Evolutionary conservation across 2,888 invertebrate genomes (phyloP).

Genomic region (Mechanitis messenoides): DNA sequence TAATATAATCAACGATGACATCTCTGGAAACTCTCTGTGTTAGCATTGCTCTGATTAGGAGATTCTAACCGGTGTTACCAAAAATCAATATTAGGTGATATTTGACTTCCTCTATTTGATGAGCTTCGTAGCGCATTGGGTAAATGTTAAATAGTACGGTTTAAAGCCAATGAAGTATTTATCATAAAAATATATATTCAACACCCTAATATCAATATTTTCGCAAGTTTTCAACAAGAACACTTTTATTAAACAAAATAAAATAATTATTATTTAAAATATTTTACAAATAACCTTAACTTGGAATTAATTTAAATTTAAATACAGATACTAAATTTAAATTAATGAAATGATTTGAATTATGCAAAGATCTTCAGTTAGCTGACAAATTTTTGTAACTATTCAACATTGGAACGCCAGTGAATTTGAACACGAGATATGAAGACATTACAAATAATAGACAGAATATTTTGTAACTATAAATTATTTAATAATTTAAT

Average conservation of each 20-base stretch:
- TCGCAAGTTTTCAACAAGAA: too few relatives aligned
- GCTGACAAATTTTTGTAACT: constrained; percentile 37
- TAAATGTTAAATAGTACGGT: too few relatives aligned
- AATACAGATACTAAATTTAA: neutral
- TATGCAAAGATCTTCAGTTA: constrained; percentile 23
- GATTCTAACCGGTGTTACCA: constrained; percentile 2
- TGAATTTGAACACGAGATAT: neutral
- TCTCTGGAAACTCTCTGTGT: constrained; percentile 2
- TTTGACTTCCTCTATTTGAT: neutral
- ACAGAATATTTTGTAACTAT: too few relatives aligned
- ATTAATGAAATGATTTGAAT: neutral
- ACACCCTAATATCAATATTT: too few relatives aligned
- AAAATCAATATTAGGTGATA: neutral
- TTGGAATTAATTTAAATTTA: too few relatives aligned
- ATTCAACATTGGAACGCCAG: constrained; percentile 28
- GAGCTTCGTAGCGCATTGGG: neutral
- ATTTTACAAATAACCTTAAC: too few relatives aligned
- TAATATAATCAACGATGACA: neutral
- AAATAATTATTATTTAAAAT: too few relatives aligned
- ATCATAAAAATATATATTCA: too few relatives aligned
- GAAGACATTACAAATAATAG: too few relatives aligned
- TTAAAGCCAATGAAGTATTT: too few relatives aligned
- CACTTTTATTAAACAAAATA: too few relatives aligned
- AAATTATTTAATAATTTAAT: too few relatives aligned
- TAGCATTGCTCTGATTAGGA: constrained; percentile 1